These are phyloP conservation scores for Trinorchestia longiramus DNA, from an alignment of 1,140 invertebrate species.

Conservation along the genomic window DNA sequence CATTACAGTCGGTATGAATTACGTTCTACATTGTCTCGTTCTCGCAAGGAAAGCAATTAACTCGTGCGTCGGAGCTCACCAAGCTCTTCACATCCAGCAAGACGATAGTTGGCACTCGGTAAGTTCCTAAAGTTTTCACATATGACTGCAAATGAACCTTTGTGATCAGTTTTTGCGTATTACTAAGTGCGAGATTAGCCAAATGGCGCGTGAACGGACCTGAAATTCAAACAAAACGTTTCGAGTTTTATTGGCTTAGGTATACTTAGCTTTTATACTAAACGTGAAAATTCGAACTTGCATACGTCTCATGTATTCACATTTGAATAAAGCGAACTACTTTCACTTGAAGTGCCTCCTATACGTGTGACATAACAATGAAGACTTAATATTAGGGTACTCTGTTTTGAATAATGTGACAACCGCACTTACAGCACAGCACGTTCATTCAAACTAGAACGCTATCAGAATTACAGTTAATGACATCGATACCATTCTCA, in stretches of 20 bases:
- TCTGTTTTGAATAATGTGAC: background rate
- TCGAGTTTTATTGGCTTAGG: background rate
- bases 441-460: background rate
- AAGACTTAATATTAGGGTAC: background rate
- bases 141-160: background rate
- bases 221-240: background rate
- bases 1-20: conserved; percentile 2
- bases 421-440: background rate
- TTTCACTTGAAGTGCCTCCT: background rate
- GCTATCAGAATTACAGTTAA: background rate
- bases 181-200: background rate
- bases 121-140: background rate
- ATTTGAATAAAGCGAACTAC: background rate
- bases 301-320: background rate
- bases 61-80: background rate
- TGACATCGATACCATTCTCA: background rate
- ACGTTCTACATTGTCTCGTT: background rate
- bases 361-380: background rate
- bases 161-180: background rate
- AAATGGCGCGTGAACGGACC: background rate
- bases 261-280: no score
- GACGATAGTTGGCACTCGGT: background rate
- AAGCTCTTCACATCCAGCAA: background rate
- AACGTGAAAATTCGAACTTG: background rate
- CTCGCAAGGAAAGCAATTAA: conserved; percentile 37